phyloP scores from a whole-genome alignment of 2,113 vertebrate species.

The Dendrocopos noguchii region DNA sequence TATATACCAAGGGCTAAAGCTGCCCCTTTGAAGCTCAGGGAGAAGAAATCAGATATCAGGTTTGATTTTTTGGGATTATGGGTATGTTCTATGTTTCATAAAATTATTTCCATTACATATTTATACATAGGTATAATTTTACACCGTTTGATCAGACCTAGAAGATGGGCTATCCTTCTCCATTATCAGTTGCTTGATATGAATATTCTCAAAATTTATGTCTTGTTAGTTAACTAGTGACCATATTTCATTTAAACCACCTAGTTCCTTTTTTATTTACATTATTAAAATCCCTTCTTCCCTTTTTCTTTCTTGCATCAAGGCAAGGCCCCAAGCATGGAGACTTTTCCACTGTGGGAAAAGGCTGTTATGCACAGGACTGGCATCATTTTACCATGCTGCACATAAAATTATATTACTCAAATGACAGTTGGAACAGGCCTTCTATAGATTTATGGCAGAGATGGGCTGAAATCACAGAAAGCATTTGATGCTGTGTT shows the following conservation, averaged over 20 bases:
- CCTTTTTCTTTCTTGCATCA: not conserved
- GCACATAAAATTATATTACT: not conserved
- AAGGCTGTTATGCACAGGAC: not conserved
- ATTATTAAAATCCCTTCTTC: not conserved
- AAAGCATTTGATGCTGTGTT: not conserved
- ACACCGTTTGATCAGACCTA: not conserved
- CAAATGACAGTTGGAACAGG: not conserved
- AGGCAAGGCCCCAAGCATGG: not conserved
- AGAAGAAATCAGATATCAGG: not conserved
- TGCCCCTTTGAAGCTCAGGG: not conserved
- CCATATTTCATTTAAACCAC: not conserved
- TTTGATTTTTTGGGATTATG: not conserved
- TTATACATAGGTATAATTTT: not conserved
- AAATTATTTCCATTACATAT: not conserved
- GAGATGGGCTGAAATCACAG: not conserved
- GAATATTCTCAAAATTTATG: not conserved
- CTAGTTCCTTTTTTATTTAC: not conserved
- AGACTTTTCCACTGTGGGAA: not conserved
- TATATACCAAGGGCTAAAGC: not conserved
- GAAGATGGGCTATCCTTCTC: not conserved
- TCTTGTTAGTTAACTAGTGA: not conserved
- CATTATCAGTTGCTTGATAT: not conserved
- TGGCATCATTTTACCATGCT: not conserved
- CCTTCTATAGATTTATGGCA: not conserved
- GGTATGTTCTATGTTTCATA: not conserved